Evolutionary conservation across 2,797 vertebrate genomes (phyloP), one percentile per base, ranked within the genome.

Genomic region (Yasuhikotakia modesta): DNA sequence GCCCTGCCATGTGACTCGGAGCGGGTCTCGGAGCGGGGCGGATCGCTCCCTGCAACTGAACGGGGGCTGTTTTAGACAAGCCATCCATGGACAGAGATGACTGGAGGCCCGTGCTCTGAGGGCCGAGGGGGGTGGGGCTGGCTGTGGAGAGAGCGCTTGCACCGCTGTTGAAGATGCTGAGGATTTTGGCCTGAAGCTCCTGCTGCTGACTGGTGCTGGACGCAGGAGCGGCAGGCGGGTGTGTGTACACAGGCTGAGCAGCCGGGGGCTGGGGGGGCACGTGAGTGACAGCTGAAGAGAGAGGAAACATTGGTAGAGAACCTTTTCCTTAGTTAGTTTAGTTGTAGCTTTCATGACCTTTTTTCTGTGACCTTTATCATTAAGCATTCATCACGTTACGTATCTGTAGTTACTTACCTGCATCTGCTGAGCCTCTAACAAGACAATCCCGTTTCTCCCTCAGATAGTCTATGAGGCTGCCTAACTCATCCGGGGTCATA

Each of bases 101-200:
- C 64, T 76, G 74, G 24, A 74, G 73, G 46, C 60, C 52, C 0
- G 21, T 2, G n/a, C 21, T 68, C 21, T 78, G 81, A 17, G 70
- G 70, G 21, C 65, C 86, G 0, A 91, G 81, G 14, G 91, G 14
- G 32, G 85, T 68, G 0, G 88, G 19, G 1, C 78, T 70, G 0
- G 84, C 52, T 0, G 86, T 10, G 0, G 88, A 7, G 0, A 70
- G 78, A 0, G 80, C 71, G 0, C 90, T 91, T 0, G 89, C 85
- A 57, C 95, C 96, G 0, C 95, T 99, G 87, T 96, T 98, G 87
- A 99, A 99, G 71, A 99, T 93, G 84, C 97, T 99, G 86, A 99
- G 96, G 88, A 99, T 99, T 89, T 98, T 99, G 79, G 97, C 97
- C 88, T 99, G 98, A 79, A 99, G 94, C 91, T 99, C 97, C 89